Conservation (phyloP, 2,113 vertebrate species). For the Coptodon bakossiorum region DNA sequence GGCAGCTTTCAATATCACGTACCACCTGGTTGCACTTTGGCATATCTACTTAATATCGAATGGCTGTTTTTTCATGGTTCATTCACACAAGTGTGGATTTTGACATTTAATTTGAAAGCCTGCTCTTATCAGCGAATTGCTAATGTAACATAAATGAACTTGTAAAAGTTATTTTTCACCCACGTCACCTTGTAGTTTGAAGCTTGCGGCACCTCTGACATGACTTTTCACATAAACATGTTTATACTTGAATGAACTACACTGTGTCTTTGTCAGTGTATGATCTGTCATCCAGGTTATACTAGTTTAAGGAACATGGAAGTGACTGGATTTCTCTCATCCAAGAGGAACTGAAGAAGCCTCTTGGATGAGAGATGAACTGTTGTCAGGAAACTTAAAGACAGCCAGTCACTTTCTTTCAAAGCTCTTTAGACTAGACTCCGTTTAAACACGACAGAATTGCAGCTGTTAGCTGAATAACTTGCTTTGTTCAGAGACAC, state of each 20-base stretch:
- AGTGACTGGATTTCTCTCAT: not conserved
- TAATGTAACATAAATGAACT: not conserved
- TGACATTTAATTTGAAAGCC: not conserved
- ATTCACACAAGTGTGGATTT: fast-evolving
- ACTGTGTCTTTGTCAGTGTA: not conserved
- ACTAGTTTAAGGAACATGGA: not conserved
- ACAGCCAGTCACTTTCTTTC: not conserved
- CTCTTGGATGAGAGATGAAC: not conserved
- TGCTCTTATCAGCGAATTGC: not conserved
- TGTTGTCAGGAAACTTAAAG: not conserved
- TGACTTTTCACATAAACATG: not conserved
- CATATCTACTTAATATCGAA: fast-evolving
- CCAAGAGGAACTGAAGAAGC: not conserved
- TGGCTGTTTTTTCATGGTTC: not conserved
- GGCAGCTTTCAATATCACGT: not conserved
- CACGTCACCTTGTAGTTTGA: not conserved
- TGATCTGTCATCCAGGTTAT: not conserved
- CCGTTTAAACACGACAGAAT: fast-evolving
- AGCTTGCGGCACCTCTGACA: not conserved
- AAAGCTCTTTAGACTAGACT: not conserved
- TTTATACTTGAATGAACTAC: not conserved
- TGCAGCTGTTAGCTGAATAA: not conserved
- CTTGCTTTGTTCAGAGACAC: not conserved
- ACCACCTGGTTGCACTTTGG: not conserved
- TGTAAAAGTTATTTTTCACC: not conserved